A percentile compares a stretch with the other conserved stretches of the same genome.
phyloP scores from a whole-genome alignment of 2,113 vertebrate genomes.

The Menidia beryllina region DNA sequence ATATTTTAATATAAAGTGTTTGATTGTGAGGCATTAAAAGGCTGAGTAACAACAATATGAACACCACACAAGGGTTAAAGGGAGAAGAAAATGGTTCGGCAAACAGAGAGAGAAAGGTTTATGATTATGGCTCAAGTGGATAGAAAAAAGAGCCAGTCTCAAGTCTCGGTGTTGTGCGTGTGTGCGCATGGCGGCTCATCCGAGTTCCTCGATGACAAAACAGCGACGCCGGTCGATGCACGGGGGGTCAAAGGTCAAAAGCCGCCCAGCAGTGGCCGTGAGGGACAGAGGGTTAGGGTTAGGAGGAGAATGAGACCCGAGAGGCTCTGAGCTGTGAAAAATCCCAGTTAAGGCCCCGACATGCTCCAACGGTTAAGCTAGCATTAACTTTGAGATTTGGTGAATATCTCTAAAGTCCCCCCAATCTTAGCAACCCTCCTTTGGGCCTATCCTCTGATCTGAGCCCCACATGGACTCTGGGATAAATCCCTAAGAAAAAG shows the following conservation, averaged over 20 bases:
- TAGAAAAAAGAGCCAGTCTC: background rate
- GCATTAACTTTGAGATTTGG: background rate
- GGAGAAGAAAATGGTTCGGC: background rate
- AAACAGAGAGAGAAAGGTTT: too few species aligned
- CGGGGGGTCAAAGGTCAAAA: slow-evolving; percentile 24
- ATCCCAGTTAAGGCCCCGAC: background rate
- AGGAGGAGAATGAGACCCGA: background rate
- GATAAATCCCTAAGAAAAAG: too few species aligned
- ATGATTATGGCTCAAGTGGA: too few species aligned
- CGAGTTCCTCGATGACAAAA: slow-evolving; percentile 42
- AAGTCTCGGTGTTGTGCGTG: background rate
- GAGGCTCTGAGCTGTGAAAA: background rate
- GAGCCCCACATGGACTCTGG: too few species aligned
- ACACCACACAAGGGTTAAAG: too few species aligned
- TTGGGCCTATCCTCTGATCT: background rate
- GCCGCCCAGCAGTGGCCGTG: background rate
- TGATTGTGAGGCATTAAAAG: too few species aligned
- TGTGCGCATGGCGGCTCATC: background rate
- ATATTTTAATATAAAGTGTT: too few species aligned
- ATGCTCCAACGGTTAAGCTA: background rate
- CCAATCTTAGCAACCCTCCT: background rate
- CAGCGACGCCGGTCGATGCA: background rate
- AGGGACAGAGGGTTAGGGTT: background rate
- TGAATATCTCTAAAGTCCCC: slow-evolving; percentile 1
- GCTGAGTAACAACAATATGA: too few species aligned